Conservation (phyloP, 2,888 invertebrate genomes). For the Emesis furor region DNA sequence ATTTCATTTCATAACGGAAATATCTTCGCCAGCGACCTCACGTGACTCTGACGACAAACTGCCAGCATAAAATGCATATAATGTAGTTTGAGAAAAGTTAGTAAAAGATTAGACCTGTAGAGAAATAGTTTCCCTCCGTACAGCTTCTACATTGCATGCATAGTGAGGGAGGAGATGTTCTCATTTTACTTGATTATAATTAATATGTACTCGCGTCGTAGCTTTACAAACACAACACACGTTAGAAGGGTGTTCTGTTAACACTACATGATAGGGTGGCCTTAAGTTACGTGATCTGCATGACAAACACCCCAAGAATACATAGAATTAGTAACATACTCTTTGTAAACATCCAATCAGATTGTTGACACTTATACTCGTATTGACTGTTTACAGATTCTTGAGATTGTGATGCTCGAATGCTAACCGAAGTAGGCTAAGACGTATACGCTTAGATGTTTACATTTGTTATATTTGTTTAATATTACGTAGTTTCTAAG, state of each 20-base stretch:
- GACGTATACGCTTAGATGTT: background rate
- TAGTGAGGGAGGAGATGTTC: slow-evolving; percentile 22
- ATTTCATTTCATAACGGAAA: too few species aligned
- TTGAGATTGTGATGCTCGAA: slow-evolving; percentile 60
- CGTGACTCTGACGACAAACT: too few species aligned
- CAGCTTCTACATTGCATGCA: background rate
- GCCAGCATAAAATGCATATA: too few species aligned
- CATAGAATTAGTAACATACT: slow-evolving; percentile 70
- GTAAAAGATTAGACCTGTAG: background rate
- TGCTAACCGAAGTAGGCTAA: slow-evolving; percentile 54
- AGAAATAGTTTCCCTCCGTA: background rate
- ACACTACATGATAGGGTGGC: slow-evolving; percentile 70
- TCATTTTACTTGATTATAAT: slow-evolving; percentile 74
- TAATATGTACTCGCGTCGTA: slow-evolving; percentile 70
- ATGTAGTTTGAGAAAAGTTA: background rate
- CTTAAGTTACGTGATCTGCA: slow-evolving; percentile 73
- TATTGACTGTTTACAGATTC: slow-evolving; percentile 75
- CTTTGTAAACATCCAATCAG: slow-evolving; percentile 80
- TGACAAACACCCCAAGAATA: slow-evolving; percentile 68
- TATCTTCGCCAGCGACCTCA: too few species aligned
- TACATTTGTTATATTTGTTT: background rate
- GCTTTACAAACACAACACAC: slow-evolving; percentile 49
- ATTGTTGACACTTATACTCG: slow-evolving; percentile 78
- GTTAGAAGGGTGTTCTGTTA: slow-evolving; percentile 62
- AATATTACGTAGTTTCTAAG: background rate